Evolutionary conservation across 2,113 vertebrate species (phyloP).

Genomic region (Manacus vitellinus): DNA sequence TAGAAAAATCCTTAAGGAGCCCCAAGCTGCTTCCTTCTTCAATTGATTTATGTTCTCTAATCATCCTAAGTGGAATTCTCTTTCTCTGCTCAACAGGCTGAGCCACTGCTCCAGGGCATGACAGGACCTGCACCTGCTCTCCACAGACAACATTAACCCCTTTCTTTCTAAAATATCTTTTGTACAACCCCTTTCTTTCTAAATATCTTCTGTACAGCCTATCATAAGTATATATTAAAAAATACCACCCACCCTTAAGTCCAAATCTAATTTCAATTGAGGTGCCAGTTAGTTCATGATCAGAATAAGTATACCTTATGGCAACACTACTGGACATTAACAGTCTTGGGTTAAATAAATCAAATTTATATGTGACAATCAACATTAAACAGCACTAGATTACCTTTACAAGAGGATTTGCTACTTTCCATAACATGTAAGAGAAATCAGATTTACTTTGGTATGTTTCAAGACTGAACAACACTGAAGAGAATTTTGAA

Average conservation of each 20-base stretch:
- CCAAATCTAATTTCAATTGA: neutral
- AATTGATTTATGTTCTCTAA: neutral
- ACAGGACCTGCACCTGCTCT: neutral
- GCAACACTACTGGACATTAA: neutral
- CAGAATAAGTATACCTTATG: neutral
- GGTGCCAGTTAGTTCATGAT: neutral
- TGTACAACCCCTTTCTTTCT: neutral
- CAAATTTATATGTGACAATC: neutral
- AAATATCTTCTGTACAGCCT: neutral
- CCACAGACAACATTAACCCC: neutral
- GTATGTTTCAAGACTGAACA: neutral
- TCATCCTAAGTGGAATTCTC: neutral
- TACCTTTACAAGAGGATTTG: neutral
- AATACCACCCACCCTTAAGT: neutral
- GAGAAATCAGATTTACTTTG: neutral
- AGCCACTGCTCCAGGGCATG: neutral
- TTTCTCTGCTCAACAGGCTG: neutral
- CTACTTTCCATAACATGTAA: neutral
- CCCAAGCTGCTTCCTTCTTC: neutral
- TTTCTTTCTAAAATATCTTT: neutral
- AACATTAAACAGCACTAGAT: neutral
- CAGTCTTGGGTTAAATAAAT: neutral
- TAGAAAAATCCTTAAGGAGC: neutral
- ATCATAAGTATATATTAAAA: neutral
- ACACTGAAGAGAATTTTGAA: neutral